Percentiles rank a stretch among this genome's conserved stretches.
Conservation (phyloP, 2,797 vertebrate genomes). For the Sarcophilus harrisii region DNA sequence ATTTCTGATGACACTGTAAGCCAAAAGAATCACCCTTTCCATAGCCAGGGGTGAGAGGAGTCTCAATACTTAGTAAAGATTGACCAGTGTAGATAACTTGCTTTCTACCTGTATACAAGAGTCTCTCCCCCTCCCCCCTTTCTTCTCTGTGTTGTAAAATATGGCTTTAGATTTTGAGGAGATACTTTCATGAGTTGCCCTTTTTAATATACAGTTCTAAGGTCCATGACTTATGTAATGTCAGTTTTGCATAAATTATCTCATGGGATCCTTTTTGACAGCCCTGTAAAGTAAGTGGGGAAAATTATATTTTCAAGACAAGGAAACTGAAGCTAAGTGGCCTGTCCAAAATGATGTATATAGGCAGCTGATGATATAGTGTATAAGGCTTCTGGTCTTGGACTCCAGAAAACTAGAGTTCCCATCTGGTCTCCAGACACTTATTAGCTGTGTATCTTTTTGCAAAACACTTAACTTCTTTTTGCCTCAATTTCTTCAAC, state of each 20-base stretch:
- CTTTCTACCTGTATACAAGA: not conserved
- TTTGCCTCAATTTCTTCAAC: not conserved
- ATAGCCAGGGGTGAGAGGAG: not conserved
- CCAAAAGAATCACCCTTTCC: not conserved
- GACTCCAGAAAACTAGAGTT: not conserved
- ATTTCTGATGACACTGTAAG: not conserved
- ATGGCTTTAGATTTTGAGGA: not conserved
- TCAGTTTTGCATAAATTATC: not conserved
- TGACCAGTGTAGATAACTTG: not conserved
- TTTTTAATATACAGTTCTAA: conserved; percentile 14
- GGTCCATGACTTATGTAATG: not conserved
- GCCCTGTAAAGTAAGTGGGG: not conserved
- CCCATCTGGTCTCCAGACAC: not conserved
- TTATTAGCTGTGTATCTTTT: not conserved
- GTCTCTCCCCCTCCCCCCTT: not conserved
- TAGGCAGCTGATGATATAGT: not conserved
- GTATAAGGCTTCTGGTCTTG: not conserved
- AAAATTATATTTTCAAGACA: not conserved
- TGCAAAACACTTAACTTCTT: not conserved
- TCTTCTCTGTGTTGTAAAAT: not conserved
- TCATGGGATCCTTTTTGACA: not conserved
- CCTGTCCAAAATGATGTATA: not conserved
- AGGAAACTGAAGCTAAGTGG: not conserved
- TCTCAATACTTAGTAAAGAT: not conserved
- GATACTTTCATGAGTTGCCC: not conserved